Conservation (phyloP, 2,113 vertebrate species). For the Gymnocephalus cernua region DNA sequence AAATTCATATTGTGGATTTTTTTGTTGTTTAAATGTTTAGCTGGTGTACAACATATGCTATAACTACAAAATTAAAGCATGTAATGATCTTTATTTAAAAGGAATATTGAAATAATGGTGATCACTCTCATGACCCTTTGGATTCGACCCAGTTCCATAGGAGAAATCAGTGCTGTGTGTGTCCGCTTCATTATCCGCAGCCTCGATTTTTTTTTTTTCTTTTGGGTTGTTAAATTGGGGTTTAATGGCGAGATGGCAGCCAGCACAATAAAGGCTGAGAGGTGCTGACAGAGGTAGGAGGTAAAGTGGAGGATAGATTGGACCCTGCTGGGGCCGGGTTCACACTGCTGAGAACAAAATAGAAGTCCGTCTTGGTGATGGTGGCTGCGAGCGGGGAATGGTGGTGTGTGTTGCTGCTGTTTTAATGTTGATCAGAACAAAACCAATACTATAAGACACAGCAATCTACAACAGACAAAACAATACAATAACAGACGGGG, state of each 20-base stretch:
- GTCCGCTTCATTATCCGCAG: neutral
- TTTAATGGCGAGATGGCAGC: conserved; percentile 25
- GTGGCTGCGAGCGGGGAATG: neutral
- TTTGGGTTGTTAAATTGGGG: conserved; percentile 16
- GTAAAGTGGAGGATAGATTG: conserved; percentile 64
- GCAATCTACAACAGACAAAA: neutral
- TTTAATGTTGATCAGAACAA: neutral
- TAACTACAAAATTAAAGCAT: neutral
- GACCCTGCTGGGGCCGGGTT: conserved; percentile 48
- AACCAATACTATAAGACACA: neutral
- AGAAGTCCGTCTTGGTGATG: conserved; percentile 33
- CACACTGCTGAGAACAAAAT: conserved; percentile 44
- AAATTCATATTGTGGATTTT: neutral
- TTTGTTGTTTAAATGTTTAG: neutral
- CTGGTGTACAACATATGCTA: neutral
- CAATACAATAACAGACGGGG: neutral
- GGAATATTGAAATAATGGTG: neutral
- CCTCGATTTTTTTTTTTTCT: neutral
- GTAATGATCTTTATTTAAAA: neutral
- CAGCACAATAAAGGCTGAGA: conserved; percentile 12
- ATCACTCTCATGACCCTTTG: neutral
- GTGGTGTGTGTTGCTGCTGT: neutral
- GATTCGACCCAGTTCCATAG: neutral
- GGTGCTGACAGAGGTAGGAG: conserved; percentile 42
- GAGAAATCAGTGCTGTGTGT: neutral